A percentile compares a stretch with the other conserved stretches of the same genome.
Evolutionary conservation across 2,888 invertebrate genomes (phyloP).

Genomic region (Liopterus haemorrhoidalis): DNA sequence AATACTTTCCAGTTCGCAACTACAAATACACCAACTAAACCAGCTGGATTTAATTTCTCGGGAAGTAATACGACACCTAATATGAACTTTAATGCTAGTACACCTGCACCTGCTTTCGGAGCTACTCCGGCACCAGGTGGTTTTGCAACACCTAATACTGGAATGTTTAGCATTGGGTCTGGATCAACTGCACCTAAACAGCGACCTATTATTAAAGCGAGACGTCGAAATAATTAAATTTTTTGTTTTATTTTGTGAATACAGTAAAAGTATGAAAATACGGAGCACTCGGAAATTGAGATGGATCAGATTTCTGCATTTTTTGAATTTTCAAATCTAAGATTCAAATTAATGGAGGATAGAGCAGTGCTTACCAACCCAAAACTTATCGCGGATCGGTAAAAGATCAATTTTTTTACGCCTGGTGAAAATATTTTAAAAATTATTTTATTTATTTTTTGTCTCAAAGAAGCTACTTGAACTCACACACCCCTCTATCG

Average conservation of each 20-base stretch:
- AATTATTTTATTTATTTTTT: too few species aligned
- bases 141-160: constrained; percentile 26
- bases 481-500: too few species aligned
- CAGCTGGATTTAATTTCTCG: constrained; percentile 41
- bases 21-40: constrained; percentile 35
- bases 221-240: constrained; percentile 43
- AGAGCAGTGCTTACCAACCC: too few species aligned
- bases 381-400: too few species aligned
- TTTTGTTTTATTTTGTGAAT: background rate
- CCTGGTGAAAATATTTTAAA: too few species aligned
- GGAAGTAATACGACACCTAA: constrained; percentile 37
- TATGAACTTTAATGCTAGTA: constrained; percentile 31
- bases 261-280: background rate
- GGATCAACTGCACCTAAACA: constrained; percentile 45
- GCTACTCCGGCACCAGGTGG: constrained; percentile 19
- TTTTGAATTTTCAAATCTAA: too few species aligned
- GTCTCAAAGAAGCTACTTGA: too few species aligned
- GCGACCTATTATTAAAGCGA: constrained; percentile 40
- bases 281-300: background rate
- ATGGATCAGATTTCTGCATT: too few species aligned
- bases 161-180: constrained; percentile 49
- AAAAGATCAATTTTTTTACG: too few species aligned
- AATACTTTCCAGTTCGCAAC: constrained; percentile 28
- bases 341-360: too few species aligned
- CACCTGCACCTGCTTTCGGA: constrained; percentile 28